Evolutionary conservation across 2,888 invertebrate species (phyloP), one percentile per base, ranked within the genome.

Genomic region (Galeruca laticollis): DNA sequence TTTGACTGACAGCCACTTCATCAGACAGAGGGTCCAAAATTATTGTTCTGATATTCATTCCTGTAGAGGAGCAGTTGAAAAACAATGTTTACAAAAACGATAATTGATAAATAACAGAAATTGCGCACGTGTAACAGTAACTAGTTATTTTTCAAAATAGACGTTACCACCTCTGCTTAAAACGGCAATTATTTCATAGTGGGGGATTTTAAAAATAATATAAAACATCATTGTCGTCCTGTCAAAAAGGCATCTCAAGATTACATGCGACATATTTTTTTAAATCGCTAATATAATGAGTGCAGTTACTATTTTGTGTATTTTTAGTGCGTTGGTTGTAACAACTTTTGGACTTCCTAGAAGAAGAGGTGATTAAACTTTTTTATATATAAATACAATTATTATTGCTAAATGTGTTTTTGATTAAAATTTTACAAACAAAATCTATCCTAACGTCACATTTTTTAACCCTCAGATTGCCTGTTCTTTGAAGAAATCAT

Each of bases 151-250:
- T 56, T 35, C 1, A 47, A 20, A 43, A 60, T 47, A n/a, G 37
- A 37, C 15, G 33, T 31, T 4, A 13, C 40, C 49, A 60, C n/a
- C 49, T 60, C 52, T 52, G 15, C 35, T 20, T n/a, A 33, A 20
- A 43, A 40, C 40, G 54, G 52, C 52, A 31, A 52, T 43, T 37
- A 18, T 52, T 21, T 47, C 13, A 37, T 63, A 63, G 63, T 63
- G 63, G 63, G 26, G 63, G 63, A 21, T 21, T 26, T 63, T 62
- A 31, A 52, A n/a, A 43, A 40, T 63, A 40, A 54, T 54, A 54
- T 54, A 63, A 63, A 63, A 63, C 63, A 63, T 40, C 40, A 40
- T 63, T 63, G 15, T 4, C 21, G 3, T 15, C 15, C 40, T 63
- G 54, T 40, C 37, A 52, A 63, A 63, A 63, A 10, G 63, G 63